Conservation (phyloP, 2,888 invertebrate genomes). For the Nephrotoma flavescens region DNA sequence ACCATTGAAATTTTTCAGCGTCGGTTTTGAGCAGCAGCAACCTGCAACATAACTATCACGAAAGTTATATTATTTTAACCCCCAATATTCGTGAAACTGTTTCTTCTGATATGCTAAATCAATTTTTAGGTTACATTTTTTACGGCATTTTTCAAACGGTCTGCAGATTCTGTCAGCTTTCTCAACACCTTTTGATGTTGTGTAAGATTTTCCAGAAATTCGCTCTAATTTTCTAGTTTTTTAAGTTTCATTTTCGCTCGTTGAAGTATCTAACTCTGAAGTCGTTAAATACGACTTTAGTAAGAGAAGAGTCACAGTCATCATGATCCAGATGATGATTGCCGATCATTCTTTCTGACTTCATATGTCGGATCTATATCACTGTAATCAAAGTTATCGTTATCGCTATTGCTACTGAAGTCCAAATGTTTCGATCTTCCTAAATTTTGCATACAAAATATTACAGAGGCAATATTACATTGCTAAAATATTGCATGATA, state of each 20-base stretch:
- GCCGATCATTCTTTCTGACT: background rate
- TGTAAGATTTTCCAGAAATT: background rate
- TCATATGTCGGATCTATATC: background rate
- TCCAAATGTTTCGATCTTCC: background rate
- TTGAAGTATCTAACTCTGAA: background rate
- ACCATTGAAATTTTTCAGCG: background rate
- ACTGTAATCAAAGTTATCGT: background rate
- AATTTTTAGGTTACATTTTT: background rate
- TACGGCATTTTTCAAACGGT: background rate
- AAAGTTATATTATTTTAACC: background rate
- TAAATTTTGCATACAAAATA: no score
- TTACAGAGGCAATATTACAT: no score
- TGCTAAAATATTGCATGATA: no score
- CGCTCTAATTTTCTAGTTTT: background rate
- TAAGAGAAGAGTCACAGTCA: background rate
- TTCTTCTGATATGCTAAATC: background rate
- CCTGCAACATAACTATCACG: background rate
- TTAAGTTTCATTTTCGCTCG: background rate
- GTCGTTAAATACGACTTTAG: background rate
- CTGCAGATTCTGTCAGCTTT: background rate
- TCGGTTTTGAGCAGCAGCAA: background rate
- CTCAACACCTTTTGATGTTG: background rate
- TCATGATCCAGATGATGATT: background rate
- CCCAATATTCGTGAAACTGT: background rate
- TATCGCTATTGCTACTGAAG: background rate